phyloP scores from a whole-genome alignment of 2,888 invertebrate species.

The Allophyes oxyacanthae region DNA sequence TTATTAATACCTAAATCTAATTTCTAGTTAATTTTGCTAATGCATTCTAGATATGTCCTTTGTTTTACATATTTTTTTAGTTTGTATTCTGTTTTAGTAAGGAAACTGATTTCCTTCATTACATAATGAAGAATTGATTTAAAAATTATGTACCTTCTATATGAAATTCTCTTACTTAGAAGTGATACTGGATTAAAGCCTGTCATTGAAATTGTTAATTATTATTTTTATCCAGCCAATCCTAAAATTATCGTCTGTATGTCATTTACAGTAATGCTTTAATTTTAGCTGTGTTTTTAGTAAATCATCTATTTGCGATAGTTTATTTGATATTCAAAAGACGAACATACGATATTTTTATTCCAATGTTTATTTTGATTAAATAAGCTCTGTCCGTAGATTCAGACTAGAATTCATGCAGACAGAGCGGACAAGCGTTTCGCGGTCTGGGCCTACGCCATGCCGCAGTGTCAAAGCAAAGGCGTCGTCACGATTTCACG shows the following conservation, averaged over 20 bases:
- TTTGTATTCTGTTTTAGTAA: slow-evolving; percentile 70
- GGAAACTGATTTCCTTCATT: slow-evolving; percentile 63
- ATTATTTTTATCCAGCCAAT: slow-evolving; percentile 57
- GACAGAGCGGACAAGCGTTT: no score
- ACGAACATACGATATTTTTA: slow-evolving; percentile 44
- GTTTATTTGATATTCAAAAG: slow-evolving; percentile 28
- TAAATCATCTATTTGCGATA: slow-evolving; percentile 5
- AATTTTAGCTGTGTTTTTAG: slow-evolving; percentile 22
- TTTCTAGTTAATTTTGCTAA: slow-evolving; percentile 76
- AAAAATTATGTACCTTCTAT: slow-evolving; percentile 77
- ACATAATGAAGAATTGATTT: slow-evolving; percentile 72
- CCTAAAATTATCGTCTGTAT: slow-evolving; percentile 36
- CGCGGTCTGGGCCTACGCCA: no score
- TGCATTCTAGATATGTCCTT: slow-evolving; percentile 71
- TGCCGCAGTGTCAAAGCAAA: no score
- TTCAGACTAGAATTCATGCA: no score
- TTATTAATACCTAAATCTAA: slow-evolving; percentile 65
- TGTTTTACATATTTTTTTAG: slow-evolving; percentile 73
- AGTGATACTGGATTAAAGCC: slow-evolving; percentile 86
- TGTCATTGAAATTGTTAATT: slow-evolving; percentile 72
- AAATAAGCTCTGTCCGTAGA: no score
- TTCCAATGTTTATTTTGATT: slow-evolving; percentile 24
- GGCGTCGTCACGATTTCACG: no score
- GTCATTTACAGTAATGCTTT: slow-evolving; percentile 16
- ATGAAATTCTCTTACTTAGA: slow-evolving; percentile 77